Conservation (phyloP, 2,113 vertebrate genomes). For the Ptilonorhynchus violaceus region DNA sequence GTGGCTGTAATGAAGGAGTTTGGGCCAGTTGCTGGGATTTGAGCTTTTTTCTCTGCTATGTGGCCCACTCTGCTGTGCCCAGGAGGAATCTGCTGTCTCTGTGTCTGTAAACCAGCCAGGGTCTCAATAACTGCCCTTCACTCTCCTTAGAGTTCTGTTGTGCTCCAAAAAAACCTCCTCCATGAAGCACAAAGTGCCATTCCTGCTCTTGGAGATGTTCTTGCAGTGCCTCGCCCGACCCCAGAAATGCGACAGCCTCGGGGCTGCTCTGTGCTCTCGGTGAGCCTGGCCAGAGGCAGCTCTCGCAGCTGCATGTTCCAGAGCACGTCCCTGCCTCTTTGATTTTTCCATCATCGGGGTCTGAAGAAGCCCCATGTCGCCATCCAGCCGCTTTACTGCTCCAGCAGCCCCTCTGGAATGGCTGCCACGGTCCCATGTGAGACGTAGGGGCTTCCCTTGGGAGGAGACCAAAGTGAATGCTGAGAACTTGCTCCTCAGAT, state of each 20-base stretch:
- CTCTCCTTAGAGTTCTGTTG: not conserved
- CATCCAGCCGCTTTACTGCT: not conserved
- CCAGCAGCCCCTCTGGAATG: not conserved
- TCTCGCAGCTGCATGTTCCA: not conserved
- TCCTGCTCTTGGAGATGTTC: not conserved
- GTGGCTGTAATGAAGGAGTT: not conserved
- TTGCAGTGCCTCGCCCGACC: not conserved
- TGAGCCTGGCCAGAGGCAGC: not conserved
- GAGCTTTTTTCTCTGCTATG: not conserved
- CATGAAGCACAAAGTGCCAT: not conserved
- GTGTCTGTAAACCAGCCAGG: not conserved
- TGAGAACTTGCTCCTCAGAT: not conserved
- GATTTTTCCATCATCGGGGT: not conserved
- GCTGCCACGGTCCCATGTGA: accelerated
- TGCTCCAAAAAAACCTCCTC: not conserved
- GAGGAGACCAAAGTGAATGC: not conserved
- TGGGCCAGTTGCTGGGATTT: not conserved
- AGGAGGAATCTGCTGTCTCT: not conserved
- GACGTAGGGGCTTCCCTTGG: not conserved
- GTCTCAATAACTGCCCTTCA: not conserved
- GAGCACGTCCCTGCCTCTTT: accelerated
- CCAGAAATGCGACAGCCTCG: accelerated
- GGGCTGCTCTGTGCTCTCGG: not conserved
- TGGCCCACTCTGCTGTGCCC: not conserved
- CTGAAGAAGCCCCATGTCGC: not conserved